These are phyloP conservation scores for Drosophila chauvacae DNA, from an alignment of 1,140 invertebrate genomes.

Conservation along the genomic window DNA sequence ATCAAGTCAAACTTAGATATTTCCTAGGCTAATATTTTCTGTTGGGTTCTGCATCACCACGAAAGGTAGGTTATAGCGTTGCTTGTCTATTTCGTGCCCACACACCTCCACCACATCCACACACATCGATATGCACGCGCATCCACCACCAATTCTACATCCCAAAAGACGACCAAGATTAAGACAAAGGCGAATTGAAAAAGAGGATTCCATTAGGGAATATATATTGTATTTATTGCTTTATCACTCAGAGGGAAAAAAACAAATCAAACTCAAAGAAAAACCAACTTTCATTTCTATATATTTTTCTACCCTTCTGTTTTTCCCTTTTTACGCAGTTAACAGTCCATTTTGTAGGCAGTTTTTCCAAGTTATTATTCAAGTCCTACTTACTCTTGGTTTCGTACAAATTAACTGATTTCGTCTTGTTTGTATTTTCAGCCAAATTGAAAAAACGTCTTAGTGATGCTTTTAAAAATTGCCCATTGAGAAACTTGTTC, in stretches of 20 bases:
- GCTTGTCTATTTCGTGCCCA: constrained; percentile 49
- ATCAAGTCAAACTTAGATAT: constrained; percentile 5
- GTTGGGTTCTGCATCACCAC: constrained; percentile 27
- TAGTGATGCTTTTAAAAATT: constrained; percentile 83
- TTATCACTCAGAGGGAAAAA: constrained; percentile 29
- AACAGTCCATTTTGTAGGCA: constrained; percentile 54
- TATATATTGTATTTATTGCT: constrained; percentile 36
- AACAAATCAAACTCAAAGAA: constrained; percentile 52
- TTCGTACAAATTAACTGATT: constrained; percentile 61
- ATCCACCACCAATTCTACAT: constrained; percentile 27
- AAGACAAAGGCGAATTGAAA: constrained; percentile 29
- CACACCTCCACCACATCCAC: constrained; percentile 27
- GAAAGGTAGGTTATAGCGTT: constrained; percentile 58
- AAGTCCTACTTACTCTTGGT: constrained; percentile 17
- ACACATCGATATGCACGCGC: constrained; percentile 9
- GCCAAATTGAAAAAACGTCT: constrained; percentile 84
- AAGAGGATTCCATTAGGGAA: constrained; percentile 56
- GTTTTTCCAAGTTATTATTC: constrained; percentile 47
- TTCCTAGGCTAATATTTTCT: constrained; percentile 23
- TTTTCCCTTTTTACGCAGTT: constrained; percentile 42
- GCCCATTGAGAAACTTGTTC: constrained; percentile 81
- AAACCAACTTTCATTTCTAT: constrained; percentile 32
- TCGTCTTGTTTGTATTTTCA: constrained; percentile 76
- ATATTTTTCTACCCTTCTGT: constrained; percentile 42
- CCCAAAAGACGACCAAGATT: constrained; percentile 29